phyloP scores from a whole-genome alignment of 2,797 vertebrate genomes.

The Pogonophryne albipinna region DNA sequence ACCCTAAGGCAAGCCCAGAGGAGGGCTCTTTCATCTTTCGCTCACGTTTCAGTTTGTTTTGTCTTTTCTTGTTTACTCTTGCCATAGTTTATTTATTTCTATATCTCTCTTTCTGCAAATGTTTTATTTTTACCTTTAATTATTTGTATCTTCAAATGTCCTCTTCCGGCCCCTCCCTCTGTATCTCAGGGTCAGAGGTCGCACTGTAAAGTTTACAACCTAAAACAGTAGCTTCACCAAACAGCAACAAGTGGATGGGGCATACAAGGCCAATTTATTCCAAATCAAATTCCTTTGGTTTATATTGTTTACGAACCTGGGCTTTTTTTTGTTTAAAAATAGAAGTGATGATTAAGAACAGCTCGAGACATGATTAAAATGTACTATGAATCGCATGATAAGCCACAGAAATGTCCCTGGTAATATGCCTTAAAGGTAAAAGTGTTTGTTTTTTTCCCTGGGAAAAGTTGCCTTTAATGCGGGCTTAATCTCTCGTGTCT shows the following conservation, averaged over 20 bases:
- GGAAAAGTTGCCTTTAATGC: slow-evolving; percentile 43
- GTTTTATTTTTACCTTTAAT: background rate
- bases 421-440: slow-evolving; percentile 14
- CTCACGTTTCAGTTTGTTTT: background rate
- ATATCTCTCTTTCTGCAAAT: background rate
- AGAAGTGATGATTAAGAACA: slow-evolving; percentile 13
- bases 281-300: slow-evolving; percentile 11
- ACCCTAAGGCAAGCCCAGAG: slow-evolving; percentile 51
- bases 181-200: slow-evolving; percentile 63
- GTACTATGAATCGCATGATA: slow-evolving; percentile 31
- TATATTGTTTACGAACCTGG: slow-evolving; percentile 26
- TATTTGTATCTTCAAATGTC: background rate
- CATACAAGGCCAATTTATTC: slow-evolving; percentile 6
- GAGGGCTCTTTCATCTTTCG: slow-evolving; percentile 20
- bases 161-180: slow-evolving; percentile 20
- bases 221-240: slow-evolving; percentile 56
- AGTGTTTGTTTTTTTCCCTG: slow-evolving; percentile 28
- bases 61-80: background rate
- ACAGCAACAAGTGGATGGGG: slow-evolving; percentile 26
- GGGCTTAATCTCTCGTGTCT: slow-evolving; percentile 59
- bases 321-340: slow-evolving; percentile 7
- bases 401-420: slow-evolving; percentile 34
- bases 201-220: slow-evolving; percentile 67
- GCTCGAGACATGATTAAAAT: slow-evolving; percentile 34
- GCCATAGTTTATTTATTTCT: background rate